These are phyloP conservation scores for Drosophila testacea DNA, from an alignment of 2,888 invertebrate genomes.

Conservation along the genomic window DNA sequence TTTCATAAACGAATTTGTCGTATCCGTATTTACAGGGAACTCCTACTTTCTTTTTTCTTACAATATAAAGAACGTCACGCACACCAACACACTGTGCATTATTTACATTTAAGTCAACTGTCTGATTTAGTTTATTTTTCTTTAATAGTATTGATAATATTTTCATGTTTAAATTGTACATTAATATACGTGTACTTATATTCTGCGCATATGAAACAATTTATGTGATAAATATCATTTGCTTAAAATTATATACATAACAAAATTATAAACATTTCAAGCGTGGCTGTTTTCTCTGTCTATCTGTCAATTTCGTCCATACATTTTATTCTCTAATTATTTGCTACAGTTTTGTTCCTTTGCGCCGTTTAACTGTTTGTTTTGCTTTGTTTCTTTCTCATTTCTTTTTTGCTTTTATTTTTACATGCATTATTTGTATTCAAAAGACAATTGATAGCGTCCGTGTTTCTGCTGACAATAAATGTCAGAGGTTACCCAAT, in stretches of 20 bases:
- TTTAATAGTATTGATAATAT: constrained; percentile 69
- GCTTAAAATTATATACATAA: constrained; percentile 80
- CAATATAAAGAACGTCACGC: background rate
- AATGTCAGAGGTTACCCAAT: constrained; percentile 8
- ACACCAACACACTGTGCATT: background rate
- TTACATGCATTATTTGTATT: constrained; percentile 13
- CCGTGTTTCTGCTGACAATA: constrained; percentile 6
- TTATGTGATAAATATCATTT: constrained; percentile 66
- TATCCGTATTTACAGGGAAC: too few relatives aligned
- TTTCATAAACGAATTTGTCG: too few relatives aligned
- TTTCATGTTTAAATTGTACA: constrained; percentile 74
- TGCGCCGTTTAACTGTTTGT: constrained; percentile 29
- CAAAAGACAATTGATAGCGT: constrained; percentile 27
- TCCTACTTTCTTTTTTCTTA: background rate
- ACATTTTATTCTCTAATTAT: constrained; percentile 64
- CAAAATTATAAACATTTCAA: constrained; percentile 79
- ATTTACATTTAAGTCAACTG: constrained; percentile 43
- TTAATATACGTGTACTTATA: constrained; percentile 74
- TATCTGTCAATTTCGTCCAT: constrained; percentile 64
- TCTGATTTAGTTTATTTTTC: constrained; percentile 51
- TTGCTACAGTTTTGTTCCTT: constrained; percentile 61
- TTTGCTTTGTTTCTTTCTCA: background rate
- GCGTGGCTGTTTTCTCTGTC: constrained; percentile 62
- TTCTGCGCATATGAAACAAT: constrained; percentile 73
- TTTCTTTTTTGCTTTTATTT: background rate